Base-by-base conservation (phyloP, 2,797 vertebrate genomes). In the Spinibarbus caldwelli region DNA sequence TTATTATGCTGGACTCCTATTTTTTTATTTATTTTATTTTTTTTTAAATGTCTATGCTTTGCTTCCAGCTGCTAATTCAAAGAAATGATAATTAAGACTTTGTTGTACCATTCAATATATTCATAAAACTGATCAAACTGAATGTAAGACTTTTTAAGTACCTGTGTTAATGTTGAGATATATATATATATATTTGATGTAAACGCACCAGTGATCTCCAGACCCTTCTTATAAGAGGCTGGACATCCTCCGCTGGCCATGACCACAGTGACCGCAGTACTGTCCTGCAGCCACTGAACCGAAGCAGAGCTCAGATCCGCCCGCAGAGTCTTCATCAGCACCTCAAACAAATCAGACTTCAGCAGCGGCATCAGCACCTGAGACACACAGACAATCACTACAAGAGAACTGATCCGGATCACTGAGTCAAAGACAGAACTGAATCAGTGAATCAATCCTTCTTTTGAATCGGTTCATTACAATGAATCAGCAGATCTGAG, bases 211-310 rank as follows among this genome's bases (percentile, higher is more conserved):
- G 96, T 96, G 89, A 99, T 96, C 90, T 96, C 95, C 0, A 96
- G 88, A 15, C 97, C 97, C 86, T 97, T 99, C 91, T 94, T 87
- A 85, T 97, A 99, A 1, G 93, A 89, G 80, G 96, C 96, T 0
- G 98, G 98, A 76, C 99, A 99, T 0, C 98, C 98, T 5, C 95
- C 92, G 1, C 98, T 99, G 29, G 98, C 98, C 97, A 99, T 97
- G 62, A 99, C 97, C 82, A 99, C 96, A 0, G 98, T 98, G 75
- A 99, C 93, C 0, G 97, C 97, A 83, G 95, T 93, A 75, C 93
- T 93, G 90, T 95, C 93, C 91, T 96, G 95, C 31, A 92, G 92
- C 98, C 98, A 99, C 45, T 92, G 47, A 5, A 97, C 97, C 91
- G 94, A 86, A 91, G 73, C 94, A n/a, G 89, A 91, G 77, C 93